A percentile compares a stretch with the other conserved stretches of the same genome.
Evolutionary conservation across 2,888 invertebrate species (phyloP).

Genomic region (Calliphora vomitoria): DNA sequence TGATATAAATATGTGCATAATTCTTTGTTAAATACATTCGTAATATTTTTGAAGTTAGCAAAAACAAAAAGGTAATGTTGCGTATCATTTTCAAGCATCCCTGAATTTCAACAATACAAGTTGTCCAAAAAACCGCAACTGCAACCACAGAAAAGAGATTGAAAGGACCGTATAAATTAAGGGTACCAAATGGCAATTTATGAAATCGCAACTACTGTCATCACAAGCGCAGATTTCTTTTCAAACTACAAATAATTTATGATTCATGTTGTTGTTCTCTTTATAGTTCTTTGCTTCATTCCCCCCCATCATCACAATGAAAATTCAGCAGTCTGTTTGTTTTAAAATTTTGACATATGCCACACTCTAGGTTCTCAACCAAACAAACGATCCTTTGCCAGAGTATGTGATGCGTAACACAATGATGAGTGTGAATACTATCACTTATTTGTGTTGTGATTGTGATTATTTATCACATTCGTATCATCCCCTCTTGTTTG

Average conservation of each 20-base stretch:
- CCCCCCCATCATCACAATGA: not conserved
- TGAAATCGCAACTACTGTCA: conserved; percentile 57
- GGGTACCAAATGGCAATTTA: conserved; percentile 50
- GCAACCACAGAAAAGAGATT: conserved; percentile 34
- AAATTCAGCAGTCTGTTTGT: conserved; percentile 20
- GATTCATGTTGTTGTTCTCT: conserved; percentile 23
- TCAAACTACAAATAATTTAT: conserved; percentile 71
- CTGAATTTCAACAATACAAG: conserved; percentile 49
- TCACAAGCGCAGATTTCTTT: conserved; percentile 68
- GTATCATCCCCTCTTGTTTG: conserved; percentile 43
- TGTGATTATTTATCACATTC: conserved; percentile 43
- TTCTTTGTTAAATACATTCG: not conserved
- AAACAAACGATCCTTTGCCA: conserved; percentile 20
- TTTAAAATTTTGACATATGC: conserved; percentile 71
- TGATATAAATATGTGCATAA: not conserved
- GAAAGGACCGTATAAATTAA: conserved; percentile 55
- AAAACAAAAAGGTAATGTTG: conserved; percentile 69
- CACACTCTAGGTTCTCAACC: conserved; percentile 60
- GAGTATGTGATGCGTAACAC: conserved; percentile 55
- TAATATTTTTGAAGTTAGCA: conserved; percentile 6
- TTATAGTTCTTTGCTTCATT: not conserved
- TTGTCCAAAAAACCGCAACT: conserved; percentile 50
- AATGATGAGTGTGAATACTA: conserved; percentile 66
- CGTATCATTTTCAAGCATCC: conserved; percentile 71
- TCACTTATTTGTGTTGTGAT: conserved; percentile 58